A percentile compares a stretch with the other conserved stretches of the same genome.
These are phyloP conservation scores for Taxidea taxus DNA, from an alignment of 2,113 vertebrate genomes.

Conservation along the genomic window DNA sequence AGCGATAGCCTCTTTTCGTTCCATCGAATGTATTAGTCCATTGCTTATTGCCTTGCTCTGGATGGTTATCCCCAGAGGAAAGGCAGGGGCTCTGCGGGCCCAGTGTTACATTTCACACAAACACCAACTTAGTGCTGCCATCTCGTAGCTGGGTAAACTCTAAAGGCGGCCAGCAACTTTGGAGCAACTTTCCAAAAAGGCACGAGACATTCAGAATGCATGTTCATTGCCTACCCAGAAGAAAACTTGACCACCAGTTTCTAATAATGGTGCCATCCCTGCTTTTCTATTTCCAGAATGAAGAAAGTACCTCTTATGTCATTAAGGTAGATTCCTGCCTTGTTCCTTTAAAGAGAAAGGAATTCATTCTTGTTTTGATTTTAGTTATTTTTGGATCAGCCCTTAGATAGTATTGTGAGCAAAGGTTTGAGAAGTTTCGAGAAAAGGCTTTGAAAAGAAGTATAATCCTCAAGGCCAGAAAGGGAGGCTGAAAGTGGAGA, in stretches of 20 bases:
- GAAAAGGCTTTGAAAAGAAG: background rate
- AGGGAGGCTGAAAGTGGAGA: background rate
- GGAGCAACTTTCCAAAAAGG: background rate
- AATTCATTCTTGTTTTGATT: slow-evolving; percentile 19
- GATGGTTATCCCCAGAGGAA: slow-evolving; percentile 1
- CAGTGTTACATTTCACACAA: slow-evolving; percentile 5
- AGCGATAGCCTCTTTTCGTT: background rate
- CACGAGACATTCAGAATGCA: background rate
- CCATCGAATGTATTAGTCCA: slow-evolving; percentile 33
- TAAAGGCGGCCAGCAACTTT: background rate
- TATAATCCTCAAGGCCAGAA: background rate
- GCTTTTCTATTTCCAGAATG: background rate
- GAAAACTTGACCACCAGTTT: background rate
- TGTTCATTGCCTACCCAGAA: background rate
- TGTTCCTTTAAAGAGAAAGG: slow-evolving; percentile 41
- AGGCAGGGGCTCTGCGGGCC: background rate
- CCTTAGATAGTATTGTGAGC: background rate
- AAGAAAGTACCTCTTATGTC: background rate
- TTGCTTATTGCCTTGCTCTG: slow-evolving; percentile 36
- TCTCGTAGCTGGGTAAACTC: slow-evolving; percentile 81
- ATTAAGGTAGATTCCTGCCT: background rate
- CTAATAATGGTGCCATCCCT: background rate
- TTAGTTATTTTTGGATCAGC: background rate
- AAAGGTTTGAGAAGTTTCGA: slow-evolving; percentile 12
- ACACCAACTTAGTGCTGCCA: slow-evolving; percentile 77